A percentile compares a stretch with the other conserved stretches of the same genome.
Conservation (phyloP, 2,797 vertebrate genomes). For the Acrossocheilus wenchowensis region DNA sequence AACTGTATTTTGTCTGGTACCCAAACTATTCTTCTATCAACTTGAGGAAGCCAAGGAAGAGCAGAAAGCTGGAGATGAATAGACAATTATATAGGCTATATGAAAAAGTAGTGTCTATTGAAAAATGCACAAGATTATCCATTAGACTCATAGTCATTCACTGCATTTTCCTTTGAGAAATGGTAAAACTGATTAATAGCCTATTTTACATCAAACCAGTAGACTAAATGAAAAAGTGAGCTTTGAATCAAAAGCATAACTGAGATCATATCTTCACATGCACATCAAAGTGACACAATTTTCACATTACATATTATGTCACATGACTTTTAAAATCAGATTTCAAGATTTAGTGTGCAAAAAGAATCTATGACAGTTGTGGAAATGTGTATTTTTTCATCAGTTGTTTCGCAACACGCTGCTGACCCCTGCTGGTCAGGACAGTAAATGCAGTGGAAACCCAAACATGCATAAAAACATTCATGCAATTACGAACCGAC, state of each 20-base stretch:
- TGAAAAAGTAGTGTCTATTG: not conserved
- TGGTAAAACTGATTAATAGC: not conserved
- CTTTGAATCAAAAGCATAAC: not conserved
- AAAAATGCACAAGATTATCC: not conserved
- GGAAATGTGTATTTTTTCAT: not conserved
- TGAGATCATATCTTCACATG: not conserved
- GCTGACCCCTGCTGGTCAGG: not conserved
- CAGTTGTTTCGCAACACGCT: not conserved
- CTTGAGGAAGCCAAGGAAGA: no score
- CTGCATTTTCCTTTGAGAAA: not conserved
- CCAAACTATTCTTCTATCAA: no score
- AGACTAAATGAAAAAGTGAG: not conserved
- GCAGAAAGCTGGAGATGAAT: no score
- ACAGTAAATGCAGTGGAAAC: not conserved
- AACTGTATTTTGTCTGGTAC: no score
- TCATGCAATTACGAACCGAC: no score
- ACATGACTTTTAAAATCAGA: not conserved
- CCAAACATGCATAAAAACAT: not conserved
- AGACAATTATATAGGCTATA: not conserved
- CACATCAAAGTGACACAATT: not conserved
- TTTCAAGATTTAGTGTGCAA: not conserved
- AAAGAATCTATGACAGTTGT: not conserved
- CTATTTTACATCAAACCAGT: no score
- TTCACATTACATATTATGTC: not conserved
- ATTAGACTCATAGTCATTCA: not conserved